phyloP scores from a whole-genome alignment of 2,888 invertebrate genomes.

The Orthonevra nobilis region DNA sequence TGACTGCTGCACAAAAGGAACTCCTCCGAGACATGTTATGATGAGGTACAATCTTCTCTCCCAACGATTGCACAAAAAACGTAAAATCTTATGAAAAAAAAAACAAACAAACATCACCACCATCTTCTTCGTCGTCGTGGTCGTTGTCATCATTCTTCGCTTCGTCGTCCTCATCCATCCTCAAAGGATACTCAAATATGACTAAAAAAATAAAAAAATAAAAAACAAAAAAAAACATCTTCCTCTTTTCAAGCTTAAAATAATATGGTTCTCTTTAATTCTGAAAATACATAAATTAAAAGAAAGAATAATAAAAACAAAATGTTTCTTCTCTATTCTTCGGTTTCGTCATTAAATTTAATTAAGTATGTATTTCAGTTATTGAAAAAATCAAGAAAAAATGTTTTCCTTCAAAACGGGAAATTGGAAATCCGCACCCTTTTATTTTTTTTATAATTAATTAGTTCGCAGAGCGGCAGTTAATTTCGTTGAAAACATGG shows the following conservation, averaged over 20 bases:
- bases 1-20: constrained; percentile 91
- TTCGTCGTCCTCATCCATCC: constrained; percentile 23
- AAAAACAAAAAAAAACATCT: constrained; percentile 20
- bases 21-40: constrained; percentile 93
- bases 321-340: constrained; percentile 46
- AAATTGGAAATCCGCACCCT: too few relatives aligned
- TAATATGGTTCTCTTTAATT: constrained; percentile 58
- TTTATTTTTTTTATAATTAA: constrained; percentile 35
- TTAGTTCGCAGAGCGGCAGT: constrained; percentile 37
- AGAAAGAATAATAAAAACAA: constrained; percentile 44
- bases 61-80: constrained; percentile 33
- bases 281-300: too few relatives aligned
- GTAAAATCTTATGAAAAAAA: constrained; percentile 32
- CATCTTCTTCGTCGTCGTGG: neutral
- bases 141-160: constrained; percentile 8
- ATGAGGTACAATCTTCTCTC: constrained; percentile 69
- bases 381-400: constrained; percentile 28
- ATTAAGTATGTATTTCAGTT: constrained; percentile 63
- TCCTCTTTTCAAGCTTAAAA: constrained; percentile 47
- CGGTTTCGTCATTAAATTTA: constrained; percentile 63
- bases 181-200: constrained; percentile 39
- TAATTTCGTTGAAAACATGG: constrained; percentile 32
- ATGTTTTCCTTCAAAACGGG: neutral
- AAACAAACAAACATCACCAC: too few relatives aligned
- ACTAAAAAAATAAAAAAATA: constrained; percentile 25